These are phyloP conservation scores for Sebastolobus alascanus DNA, from an alignment of 2,797 vertebrate genomes.

Conservation along the genomic window DNA sequence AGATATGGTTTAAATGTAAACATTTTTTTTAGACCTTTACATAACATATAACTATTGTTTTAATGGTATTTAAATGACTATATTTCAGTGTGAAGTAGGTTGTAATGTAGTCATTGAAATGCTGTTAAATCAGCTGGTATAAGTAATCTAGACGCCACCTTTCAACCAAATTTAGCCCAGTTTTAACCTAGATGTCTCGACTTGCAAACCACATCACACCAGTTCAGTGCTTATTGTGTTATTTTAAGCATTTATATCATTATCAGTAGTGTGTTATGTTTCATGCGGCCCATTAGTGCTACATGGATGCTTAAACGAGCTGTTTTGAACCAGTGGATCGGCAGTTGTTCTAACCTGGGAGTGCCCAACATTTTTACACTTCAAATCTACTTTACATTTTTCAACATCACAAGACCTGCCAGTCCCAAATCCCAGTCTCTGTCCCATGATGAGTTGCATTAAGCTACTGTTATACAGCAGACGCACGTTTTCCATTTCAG, in stretches of 20 bases:
- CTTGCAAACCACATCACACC: background rate
- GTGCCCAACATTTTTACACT: no score
- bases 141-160: background rate
- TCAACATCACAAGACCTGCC: no score
- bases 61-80: background rate
- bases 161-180: background rate
- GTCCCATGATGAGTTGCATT: no score
- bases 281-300: background rate
- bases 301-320: background rate
- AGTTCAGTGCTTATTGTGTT: background rate
- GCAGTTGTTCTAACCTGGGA: background rate
- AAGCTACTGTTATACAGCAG: no score
- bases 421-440: accelerated
- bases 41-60: background rate
- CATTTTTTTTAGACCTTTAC: background rate
- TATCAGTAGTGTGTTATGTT: background rate
- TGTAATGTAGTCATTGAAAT: background rate
- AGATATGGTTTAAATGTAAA: background rate
- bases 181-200: background rate
- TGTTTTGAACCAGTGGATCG: background rate
- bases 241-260: background rate
- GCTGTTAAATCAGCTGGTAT: background rate
- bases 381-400: no score
- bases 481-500: no score
- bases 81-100: background rate